Conservation (phyloP, 2,113 vertebrate genomes). For the Zosterops lateralis region DNA sequence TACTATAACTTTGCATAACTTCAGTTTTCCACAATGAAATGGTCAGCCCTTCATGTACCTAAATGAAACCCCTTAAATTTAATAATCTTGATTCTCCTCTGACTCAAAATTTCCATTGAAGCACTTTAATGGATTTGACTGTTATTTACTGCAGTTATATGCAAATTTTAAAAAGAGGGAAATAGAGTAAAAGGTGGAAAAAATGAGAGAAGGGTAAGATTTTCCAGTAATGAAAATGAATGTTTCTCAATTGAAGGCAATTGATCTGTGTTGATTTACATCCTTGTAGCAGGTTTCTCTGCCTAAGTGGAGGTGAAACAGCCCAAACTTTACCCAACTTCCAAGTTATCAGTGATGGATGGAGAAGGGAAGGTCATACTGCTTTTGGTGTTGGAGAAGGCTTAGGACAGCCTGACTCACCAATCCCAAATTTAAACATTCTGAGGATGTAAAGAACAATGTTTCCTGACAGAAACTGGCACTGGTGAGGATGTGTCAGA, state of each 20-base stretch:
- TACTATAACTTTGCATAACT: not conserved
- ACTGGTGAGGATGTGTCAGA: not conserved
- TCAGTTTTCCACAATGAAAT: not conserved
- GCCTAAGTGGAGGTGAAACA: not conserved
- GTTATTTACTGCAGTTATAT: not conserved
- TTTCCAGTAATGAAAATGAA: not conserved
- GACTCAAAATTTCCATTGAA: not conserved
- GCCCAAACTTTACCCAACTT: not conserved
- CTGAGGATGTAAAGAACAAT: not conserved
- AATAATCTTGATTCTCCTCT: not conserved
- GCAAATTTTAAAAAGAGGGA: not conserved
- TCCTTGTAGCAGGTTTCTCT: not conserved
- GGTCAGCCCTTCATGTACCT: not conserved
- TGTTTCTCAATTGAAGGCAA: accelerated
- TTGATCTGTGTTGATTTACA: not conserved
- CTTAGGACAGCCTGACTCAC: not conserved
- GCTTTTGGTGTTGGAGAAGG: not conserved
- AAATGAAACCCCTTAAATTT: not conserved
- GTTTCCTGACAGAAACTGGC: not conserved
- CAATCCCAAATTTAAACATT: not conserved
- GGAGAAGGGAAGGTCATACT: not conserved
- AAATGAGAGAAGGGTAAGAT: not conserved
- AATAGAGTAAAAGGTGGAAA: not conserved
- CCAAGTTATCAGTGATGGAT: not conserved
- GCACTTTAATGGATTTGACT: not conserved